Conservation (phyloP, 2,113 vertebrate species). For the Quiscalus mexicanus region DNA sequence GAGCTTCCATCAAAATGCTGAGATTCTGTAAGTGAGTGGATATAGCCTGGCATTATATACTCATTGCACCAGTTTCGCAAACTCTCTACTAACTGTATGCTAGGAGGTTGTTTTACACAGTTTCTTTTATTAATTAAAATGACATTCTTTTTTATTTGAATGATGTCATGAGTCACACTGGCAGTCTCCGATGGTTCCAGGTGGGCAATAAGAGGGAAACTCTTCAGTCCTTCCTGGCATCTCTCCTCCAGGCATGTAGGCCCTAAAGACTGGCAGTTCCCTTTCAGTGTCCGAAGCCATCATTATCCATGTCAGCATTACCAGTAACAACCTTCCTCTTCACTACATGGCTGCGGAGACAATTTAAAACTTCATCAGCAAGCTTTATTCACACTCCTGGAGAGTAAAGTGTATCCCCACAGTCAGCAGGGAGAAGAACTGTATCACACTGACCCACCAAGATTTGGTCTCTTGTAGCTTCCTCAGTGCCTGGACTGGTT, state of each 20-base stretch:
- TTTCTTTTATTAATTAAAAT: not conserved
- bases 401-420: not conserved
- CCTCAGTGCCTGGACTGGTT: not conserved
- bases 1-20: not conserved
- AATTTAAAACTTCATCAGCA: not conserved
- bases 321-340: not conserved
- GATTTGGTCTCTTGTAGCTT: not conserved
- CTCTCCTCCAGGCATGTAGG: accelerated
- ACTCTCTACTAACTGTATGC: not conserved
- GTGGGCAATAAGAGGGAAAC: not conserved
- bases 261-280: accelerated
- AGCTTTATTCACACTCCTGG: accelerated
- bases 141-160: not conserved
- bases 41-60: not conserved
- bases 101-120: not conserved
- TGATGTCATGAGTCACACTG: not conserved
- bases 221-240: not conserved
- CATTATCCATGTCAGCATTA: not conserved
- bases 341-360: not conserved
- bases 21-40: not conserved
- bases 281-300: accelerated
- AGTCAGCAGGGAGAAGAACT: not conserved
- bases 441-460: accelerated
- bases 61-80: not conserved
- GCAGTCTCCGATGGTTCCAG: not conserved